phyloP scores from a whole-genome alignment of 1,140 invertebrate genomes.

The Laupala kohalensis region DNA sequence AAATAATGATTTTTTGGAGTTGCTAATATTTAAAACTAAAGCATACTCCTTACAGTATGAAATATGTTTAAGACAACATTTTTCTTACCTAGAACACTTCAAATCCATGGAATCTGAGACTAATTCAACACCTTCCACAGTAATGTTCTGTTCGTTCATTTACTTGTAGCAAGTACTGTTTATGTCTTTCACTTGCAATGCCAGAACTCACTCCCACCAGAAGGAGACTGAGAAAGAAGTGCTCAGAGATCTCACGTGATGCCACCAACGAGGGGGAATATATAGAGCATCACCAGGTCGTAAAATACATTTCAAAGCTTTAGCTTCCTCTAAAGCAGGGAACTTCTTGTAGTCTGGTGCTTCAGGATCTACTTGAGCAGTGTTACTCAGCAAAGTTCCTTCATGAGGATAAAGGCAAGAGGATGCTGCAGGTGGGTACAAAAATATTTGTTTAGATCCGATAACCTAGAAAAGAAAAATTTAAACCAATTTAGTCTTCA shows the following conservation, averaged over 20 bases:
- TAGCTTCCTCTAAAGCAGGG: conserved; percentile 54
- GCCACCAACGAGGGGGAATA: conserved; percentile 89
- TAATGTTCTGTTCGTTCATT: too few relatives aligned
- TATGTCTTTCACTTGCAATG: too few relatives aligned
- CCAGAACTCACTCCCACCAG: conserved; percentile 56
- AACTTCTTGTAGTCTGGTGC: conserved; percentile 56
- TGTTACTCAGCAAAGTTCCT: conserved; percentile 64
- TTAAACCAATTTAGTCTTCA: too few relatives aligned
- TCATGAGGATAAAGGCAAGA: conserved; percentile 67
- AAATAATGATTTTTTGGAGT: too few relatives aligned
- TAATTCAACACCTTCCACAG: too few relatives aligned
- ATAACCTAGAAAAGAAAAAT: conserved; percentile 58
- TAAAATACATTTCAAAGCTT: conserved; percentile 54
- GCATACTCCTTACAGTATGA: too few relatives aligned
- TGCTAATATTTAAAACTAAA: too few relatives aligned
- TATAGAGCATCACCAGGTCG: conserved; percentile 80
- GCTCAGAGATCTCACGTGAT: conserved; percentile 73
- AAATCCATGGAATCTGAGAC: too few relatives aligned
- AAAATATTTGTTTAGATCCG: conserved; percentile 71
- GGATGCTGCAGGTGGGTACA: conserved; percentile 61
- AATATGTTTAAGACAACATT: too few relatives aligned
- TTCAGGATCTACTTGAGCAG: conserved; percentile 72
- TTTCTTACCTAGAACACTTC: too few relatives aligned
- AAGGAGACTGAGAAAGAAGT: conserved; percentile 82
- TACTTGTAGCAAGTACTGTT: too few relatives aligned